Percentiles rank a stretch among this genome's conserved stretches.
Evolutionary conservation across 2,888 invertebrate genomes (phyloP).

Genomic region (Cenopis cana): DNA sequence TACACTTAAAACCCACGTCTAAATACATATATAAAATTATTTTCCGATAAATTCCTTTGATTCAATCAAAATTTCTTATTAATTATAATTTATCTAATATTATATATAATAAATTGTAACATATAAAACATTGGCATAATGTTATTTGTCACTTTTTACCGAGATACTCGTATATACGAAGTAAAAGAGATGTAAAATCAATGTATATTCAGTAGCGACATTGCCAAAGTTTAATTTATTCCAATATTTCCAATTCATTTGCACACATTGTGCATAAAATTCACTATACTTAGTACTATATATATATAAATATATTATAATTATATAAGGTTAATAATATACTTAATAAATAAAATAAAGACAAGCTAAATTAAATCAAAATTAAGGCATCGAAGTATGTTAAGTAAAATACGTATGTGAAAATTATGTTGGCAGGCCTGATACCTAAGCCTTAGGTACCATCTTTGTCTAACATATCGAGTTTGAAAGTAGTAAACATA

Average conservation of each 20-base stretch:
- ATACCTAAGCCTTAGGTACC: no score
- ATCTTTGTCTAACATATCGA: no score
- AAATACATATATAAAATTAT: conserved; percentile 36
- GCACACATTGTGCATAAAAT: conserved; percentile 10
- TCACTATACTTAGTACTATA: conserved; percentile 14
- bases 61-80: conserved; percentile 14
- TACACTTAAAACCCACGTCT: conserved; percentile 38
- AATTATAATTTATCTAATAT: not conserved
- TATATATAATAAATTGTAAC: conserved; percentile 2
- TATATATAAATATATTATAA: no score
- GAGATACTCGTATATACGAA: not conserved
- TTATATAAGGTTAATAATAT: no score
- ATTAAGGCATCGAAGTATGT: not conserved
- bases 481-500: no score
- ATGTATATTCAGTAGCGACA: not conserved
- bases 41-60: conserved; percentile 33
- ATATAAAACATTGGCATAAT: conserved; percentile 10
- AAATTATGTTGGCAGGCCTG: no score
- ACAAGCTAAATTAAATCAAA: conserved; percentile 12
- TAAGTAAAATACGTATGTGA: not conserved
- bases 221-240: conserved; percentile 4
- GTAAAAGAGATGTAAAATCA: not conserved
- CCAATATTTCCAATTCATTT: not conserved
- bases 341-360: conserved; percentile 10
- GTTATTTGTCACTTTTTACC: not conserved